Base-by-base conservation (phyloP, 2,888 invertebrate genomes). In the Melangyna quadrimaculata region DNA sequence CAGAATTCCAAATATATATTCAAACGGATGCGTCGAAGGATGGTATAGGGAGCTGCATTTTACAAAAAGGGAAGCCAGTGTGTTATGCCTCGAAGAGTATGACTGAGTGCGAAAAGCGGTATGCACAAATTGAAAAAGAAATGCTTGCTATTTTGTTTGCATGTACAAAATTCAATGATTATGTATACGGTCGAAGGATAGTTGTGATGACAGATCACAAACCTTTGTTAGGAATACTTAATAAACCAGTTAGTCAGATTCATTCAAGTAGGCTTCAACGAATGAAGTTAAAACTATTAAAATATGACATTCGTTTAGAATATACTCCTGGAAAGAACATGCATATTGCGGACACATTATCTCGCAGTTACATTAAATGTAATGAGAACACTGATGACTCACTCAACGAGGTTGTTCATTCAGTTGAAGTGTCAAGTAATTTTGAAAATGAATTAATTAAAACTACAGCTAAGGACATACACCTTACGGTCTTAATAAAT, bases 81-180 rank as follows among this genome's bases (percentile, higher is more conserved):
- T 65, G 86, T 1, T 89, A 88, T 84, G 88, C 88, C 51, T 89
- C 89, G 1, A 81, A 88, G 59, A 81, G 80, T 32, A 65, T 88
- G 40, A 88, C 88, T 37, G 77, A 87, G 27, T 27, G n/a, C n/a
- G n/a, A n/a, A n/a, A n/a, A n/a, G n/a, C n/a, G n/a, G n/a, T n/a
- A n/a, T n/a, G n/a, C n/a, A 27, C 6, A 27, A 3, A 27, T 27
- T 27, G 87, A 35, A 87, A 81, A 77, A 17, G 77, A 71, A 14
- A 22, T 71, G 17, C 32, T 67, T 3, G 57, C 24, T 32, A 48
- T 74, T 8, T 53, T 74, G 9, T 75, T 63, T 17, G 89, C 61
- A 2, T 78, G 78, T 27, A 14, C 51, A 19, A 71, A 70, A 37
- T 61, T 70, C 37, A 24, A 77, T 17, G 9, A 24, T 14, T 69